Percentiles rank a stretch among this genome's conserved stretches.
These are phyloP conservation scores for Drosophila sordidapex DNA, from an alignment of 2,888 invertebrate genomes.

Conservation along the genomic window DNA sequence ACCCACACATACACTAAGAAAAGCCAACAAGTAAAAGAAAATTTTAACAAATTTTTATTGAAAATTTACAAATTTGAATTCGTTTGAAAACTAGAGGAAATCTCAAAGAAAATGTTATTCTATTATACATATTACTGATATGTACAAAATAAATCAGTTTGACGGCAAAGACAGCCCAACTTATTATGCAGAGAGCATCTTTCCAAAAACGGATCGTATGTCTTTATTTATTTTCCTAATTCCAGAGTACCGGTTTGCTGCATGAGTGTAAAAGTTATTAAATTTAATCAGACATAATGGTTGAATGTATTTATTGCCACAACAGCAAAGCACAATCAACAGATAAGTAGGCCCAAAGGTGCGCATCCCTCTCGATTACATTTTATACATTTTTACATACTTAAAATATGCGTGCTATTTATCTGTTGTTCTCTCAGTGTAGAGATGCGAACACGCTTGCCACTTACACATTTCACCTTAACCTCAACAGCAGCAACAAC, in stretches of 20 bases:
- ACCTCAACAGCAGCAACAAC: constrained; percentile 35
- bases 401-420: neutral
- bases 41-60: too few species aligned
- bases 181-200: neutral
- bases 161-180: neutral
- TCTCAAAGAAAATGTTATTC: too few species aligned
- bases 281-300: neutral
- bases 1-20: constrained; percentile 14
- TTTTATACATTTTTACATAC: neutral
- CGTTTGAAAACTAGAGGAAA: too few species aligned
- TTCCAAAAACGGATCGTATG: too few species aligned
- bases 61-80: too few species aligned
- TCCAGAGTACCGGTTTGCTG: neutral
- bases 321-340: neutral
- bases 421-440: constrained; percentile 2
- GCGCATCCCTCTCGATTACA: neutral
- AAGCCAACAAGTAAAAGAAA: neutral
- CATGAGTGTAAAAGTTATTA: neutral
- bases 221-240: too few species aligned
- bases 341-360: neutral
- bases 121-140: too few species aligned
- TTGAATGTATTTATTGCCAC: neutral
- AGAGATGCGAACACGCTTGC: neutral
- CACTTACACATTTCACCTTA: constrained; percentile 41
- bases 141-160: too few species aligned